Conservation (phyloP, 2,113 vertebrate species). For the Gadus chalcogrammus region DNA sequence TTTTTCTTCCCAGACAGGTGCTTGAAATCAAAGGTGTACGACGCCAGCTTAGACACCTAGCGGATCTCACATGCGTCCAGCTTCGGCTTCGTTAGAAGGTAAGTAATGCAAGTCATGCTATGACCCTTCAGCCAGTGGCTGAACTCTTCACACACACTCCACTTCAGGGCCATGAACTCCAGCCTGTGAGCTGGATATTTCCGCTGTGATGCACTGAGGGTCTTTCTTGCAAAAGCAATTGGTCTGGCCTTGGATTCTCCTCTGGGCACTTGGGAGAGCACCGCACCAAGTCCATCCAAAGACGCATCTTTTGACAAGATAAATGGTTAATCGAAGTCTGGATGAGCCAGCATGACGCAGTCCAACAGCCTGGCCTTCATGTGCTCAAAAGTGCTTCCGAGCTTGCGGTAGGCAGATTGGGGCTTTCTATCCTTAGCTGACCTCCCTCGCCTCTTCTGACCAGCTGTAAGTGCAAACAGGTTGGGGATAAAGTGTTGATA, state of each 20-base stretch:
- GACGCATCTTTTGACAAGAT: no score
- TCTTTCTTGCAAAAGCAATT: conserved; percentile 14
- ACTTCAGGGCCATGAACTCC: conserved; percentile 27
- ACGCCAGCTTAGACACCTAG: conserved; percentile 18
- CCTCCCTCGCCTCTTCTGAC: no score
- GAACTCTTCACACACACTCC: conserved; percentile 22
- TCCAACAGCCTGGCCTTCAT: no score
- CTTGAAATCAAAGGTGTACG: conserved; percentile 13
- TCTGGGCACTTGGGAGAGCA: conserved; percentile 20
- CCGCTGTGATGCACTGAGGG: conserved; percentile 11
- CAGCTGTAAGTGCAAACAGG: no score
- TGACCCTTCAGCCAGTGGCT: conserved; percentile 21
- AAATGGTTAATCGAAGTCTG: conserved; percentile 4
- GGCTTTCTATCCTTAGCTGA: no score
- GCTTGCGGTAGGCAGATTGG: no score
- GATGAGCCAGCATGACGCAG: conserved; percentile 18
- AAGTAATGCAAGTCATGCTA: conserved; percentile 6
- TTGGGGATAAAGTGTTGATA: no score
- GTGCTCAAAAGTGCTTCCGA: no score
- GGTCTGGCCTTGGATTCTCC: conserved; percentile 13
- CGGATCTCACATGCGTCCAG: background rate
- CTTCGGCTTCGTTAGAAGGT: conserved; percentile 22
- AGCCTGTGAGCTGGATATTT: conserved; percentile 23
- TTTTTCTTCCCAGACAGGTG: conserved; percentile 11
- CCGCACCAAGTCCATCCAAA: background rate